phyloP scores from a whole-genome alignment of 2,888 invertebrate genomes.

The Campaea margaritaria region DNA sequence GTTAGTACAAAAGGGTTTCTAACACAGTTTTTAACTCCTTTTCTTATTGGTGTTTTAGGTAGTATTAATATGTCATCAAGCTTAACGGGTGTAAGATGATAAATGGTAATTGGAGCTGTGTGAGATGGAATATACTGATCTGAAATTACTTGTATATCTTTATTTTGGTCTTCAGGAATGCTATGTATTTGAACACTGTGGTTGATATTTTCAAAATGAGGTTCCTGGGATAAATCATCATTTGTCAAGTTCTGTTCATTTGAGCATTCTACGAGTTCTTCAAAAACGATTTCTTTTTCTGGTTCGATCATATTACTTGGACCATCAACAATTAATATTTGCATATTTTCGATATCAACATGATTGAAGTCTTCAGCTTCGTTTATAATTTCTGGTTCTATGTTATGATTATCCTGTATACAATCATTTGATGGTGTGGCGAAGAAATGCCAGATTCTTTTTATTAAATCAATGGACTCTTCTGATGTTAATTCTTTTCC shows the following conservation, averaged over 20 bases:
- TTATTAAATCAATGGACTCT: constrained; percentile 15
- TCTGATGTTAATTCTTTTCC: constrained; percentile 16
- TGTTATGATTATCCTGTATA: constrained; percentile 14
- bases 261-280: constrained; percentile 15
- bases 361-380: constrained; percentile 15
- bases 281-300: constrained; percentile 9
- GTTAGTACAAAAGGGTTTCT: constrained; percentile 6
- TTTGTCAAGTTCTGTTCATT: constrained; percentile 15
- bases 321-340: constrained; percentile 10
- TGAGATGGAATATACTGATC: background rate
- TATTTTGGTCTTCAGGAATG: constrained; percentile 9
- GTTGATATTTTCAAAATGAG: constrained; percentile 5
- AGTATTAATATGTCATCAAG: constrained; percentile 7
- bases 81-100: background rate
- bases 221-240: constrained; percentile 12
- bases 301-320: constrained; percentile 9
- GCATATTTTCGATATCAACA: constrained; percentile 16
- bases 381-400: constrained; percentile 16
- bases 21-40: constrained; percentile 1
- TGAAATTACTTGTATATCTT: constrained; percentile 4
- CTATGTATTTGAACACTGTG: constrained; percentile 8
- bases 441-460: constrained; percentile 11
- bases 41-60: constrained; percentile 8
- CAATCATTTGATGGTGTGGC: constrained; percentile 9
- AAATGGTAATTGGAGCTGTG: constrained; percentile 1